Base-by-base conservation (phyloP, 2,113 vertebrate genomes). In the Hippocampus comes region DNA sequence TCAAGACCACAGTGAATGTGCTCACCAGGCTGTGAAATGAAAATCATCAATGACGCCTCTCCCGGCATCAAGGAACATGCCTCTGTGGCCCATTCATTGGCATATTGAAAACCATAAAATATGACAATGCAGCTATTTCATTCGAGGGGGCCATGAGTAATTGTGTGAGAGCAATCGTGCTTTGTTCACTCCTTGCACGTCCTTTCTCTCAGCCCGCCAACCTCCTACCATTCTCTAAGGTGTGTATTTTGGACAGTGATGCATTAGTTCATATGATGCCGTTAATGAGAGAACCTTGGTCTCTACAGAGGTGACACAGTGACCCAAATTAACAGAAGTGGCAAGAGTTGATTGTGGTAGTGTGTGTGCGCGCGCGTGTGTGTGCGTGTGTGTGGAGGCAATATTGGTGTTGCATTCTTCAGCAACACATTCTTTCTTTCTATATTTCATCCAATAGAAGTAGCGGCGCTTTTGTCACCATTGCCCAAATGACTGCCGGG, bases 11-110 rank as follows among this genome's bases (percentile, higher is more conserved):
- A 30, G 67, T 85, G 72, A 88, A 85, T 84, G 88, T 84, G 87
- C 75, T 85, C 78, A 81, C 76, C 73, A 81, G 85, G 76, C 89
- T 85, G 84, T 90, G 89, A 91, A 92, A 92, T 92, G 82, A 86
- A 88, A 90, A 79, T 74, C 87, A 84, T 82, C 80, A 82, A 89
- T 77, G 74, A 77, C 67, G 55, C 73, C 71, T 80, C 77, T 82
- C 67, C 70, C 64, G 42, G 77, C 82, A 75, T 88, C 82, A 79
- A 82, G 85, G 82, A 79, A 67, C 76, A 82, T 76, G 75, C 76
- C 69, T 80, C 72, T 55, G 64, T 70, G 72, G 38, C 71, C 75
- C 59, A 77, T 86, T 89, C 74, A 86, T 72, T 75, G 80, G 68
- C 70, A 83, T 87, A 88, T 74, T 80, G 82, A 88, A 88, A 85